Base-by-base conservation (phyloP, 2,113 vertebrate genomes). In the Romanogobio albipinnatus region DNA sequence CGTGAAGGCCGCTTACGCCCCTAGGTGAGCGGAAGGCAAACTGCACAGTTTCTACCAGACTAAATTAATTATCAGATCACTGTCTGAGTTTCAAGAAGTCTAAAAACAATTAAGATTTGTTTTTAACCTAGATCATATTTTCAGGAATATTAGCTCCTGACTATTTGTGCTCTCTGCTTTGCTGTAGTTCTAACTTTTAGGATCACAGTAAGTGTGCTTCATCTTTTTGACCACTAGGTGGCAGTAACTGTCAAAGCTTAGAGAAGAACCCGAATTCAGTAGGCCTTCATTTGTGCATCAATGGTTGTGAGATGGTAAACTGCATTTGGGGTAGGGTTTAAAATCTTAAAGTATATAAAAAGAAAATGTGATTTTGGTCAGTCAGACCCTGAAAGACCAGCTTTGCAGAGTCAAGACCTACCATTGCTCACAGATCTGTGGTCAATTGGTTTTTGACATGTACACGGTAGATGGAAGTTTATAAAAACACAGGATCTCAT, bases 401-500 rank as follows among this genome's bases (percentile, higher is more conserved):
- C 24, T 51, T 49, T 51, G n/a, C 24, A 26, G 14, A 73, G 24
- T 8, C 22, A 24, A 19, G 26, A 76, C 24, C 47, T n/a, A 47
- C 24, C 26, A 5, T 26, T 76, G 51, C 51, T 58, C 17, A 76
- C 53, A 77, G 29, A 58, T 39, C 7, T 11, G 53, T 77, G 76
- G 19, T 39, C 19, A 24, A 10, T 77, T 1, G 1, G 5, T 17
- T 33, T 59, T 13, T 58, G 15, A 59, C 15, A n/a, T 39, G 19
- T 22, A 76, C 51, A 76, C 7, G 9, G 19, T 22, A 76, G 75
- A 76, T 3, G 9, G 19, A 76, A 76, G 76, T 78, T 59, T 61
- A 15, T 61, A 59, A 61, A 76, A 59, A 78, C 76, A 78, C 53
- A 78, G 33, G 11, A 56, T 78, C 53, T 78, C 53, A 15, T 78